Base-by-base conservation (phyloP, 1,140 invertebrate genomes). In the Drosophila hydei region DNA sequence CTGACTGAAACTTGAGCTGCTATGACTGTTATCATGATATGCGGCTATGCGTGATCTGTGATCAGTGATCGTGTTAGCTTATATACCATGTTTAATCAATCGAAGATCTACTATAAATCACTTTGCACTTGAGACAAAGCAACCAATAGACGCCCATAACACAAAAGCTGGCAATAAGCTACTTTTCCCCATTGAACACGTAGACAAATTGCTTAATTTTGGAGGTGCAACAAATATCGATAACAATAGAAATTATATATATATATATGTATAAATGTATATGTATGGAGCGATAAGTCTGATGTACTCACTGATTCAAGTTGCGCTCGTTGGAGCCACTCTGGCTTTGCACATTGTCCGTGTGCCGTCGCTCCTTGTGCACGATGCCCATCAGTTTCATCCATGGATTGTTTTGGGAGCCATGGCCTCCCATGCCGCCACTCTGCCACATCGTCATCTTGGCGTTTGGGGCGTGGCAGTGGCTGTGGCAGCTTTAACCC, bases 381-480 rank as follows among this genome's bases (percentile, higher is more conserved):
- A 96, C 95, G 80, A 96, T 96, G 73, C 95, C 95, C 95, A 96
- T 96, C 55, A 96, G 92, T 89, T 96, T 96, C 94, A 96, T 95
- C 95, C 95, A 96, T 72, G 95, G 95, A 92, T 96, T 96, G 93
- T 95, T 95, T 85, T 95, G 94, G 92, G 94, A 93, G 87, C 95
- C 95, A 94, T 95, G 95, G 91, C 95, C 95, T 75, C 94, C 94
- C 91, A 91, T 91, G 64, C 89, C 89, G 60, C 89, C 89, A 92
- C 95, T 95, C 92, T 95, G 95, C 95, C 95, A 95, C 95, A 96
- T 96, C 92, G 94, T 93, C 93, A 94, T 93, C 67, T 72, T 92
- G 91, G 70, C 72, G 87, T 83, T 78, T 71, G 73, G 60, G 58
- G 73, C 72, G 71, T 78, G 62, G 50, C 76, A 50, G 45, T 63